These are phyloP conservation scores for Halocynthia aurantium DNA, from an alignment of 23 tunicate genomes.

Conservation along the genomic window DNA sequence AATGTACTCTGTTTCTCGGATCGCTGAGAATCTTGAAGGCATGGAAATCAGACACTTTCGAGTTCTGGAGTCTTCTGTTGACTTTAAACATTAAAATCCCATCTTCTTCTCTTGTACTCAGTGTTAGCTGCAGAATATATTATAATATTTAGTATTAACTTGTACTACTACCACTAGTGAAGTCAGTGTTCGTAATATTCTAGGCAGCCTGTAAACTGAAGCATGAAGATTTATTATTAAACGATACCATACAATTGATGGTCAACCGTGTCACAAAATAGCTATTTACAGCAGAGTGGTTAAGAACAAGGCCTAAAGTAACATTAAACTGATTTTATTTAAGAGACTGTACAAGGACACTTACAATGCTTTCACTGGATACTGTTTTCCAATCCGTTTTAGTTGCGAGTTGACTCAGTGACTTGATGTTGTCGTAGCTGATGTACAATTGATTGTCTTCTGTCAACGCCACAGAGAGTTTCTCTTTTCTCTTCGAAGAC, in stretches of 20 bases:
- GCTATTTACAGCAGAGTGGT: too few species aligned
- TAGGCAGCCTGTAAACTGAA: too few species aligned
- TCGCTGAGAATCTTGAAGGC: constrained; percentile 43
- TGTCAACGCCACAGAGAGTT: constrained; percentile 46
- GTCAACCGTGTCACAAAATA: too few species aligned
- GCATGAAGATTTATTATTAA: too few species aligned
- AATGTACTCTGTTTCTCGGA: constrained; percentile 17
- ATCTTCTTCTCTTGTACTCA: constrained; percentile 46
- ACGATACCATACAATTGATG: too few species aligned
- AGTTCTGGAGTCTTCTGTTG: background rate
- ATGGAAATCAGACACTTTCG: constrained; percentile 7
- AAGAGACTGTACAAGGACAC: background rate
- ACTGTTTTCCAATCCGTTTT: constrained; percentile 47
- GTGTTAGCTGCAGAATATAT: constrained; percentile 24
- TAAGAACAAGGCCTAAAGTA: too few species aligned
- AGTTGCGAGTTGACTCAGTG: constrained; percentile 29
- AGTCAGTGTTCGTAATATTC: too few species aligned
- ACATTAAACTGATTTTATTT: too few species aligned
- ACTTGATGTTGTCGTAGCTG: constrained; percentile 46
- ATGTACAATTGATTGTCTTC: constrained; percentile 32
- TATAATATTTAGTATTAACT: too few species aligned
- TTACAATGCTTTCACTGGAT: constrained; percentile 26
- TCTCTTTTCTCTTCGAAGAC: constrained; percentile 24
- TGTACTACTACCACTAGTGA: too few species aligned
- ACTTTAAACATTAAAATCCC: constrained; percentile 42